Conservation (phyloP, 2,888 invertebrate species). For the Luperina nickerlii region DNA sequence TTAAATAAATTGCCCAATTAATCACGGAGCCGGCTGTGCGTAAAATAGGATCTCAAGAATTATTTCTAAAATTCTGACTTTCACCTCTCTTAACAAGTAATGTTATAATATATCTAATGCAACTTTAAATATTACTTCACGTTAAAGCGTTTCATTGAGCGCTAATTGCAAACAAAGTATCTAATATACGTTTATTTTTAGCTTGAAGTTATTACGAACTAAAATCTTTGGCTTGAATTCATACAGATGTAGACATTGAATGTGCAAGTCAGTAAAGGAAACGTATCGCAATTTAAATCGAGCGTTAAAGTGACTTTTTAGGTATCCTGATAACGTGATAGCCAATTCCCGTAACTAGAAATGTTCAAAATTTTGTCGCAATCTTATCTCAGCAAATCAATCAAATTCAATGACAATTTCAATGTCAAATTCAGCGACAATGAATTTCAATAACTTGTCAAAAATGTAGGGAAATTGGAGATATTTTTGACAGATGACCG, state of each 20-base stretch:
- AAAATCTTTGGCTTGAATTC: constrained; percentile 28
- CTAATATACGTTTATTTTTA: constrained; percentile 26
- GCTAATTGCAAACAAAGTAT: constrained; percentile 64
- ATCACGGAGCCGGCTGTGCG: background rate
- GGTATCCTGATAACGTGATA: background rate
- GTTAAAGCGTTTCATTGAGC: constrained; percentile 68
- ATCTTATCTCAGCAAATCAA: no score
- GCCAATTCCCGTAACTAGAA: no score
- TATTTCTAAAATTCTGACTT: constrained; percentile 37
- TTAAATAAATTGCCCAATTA: background rate
- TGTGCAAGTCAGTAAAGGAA: background rate
- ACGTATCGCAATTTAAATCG: background rate
- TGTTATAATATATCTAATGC: constrained; percentile 60
- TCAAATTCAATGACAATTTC: no score
- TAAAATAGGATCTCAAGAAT: background rate
- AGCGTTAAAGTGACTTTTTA: background rate
- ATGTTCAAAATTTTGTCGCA: no score
- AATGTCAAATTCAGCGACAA: no score
- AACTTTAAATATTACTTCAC: constrained; percentile 56
- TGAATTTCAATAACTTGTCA: no score
- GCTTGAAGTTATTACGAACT: constrained; percentile 25
- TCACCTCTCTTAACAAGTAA: constrained; percentile 43
- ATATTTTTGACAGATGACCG: no score
- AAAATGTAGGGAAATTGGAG: no score
- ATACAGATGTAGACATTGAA: background rate